A percentile compares a stretch with the other conserved stretches of the same genome.
Evolutionary conservation across 2,797 vertebrate species (phyloP).

Genomic region (Gymnodraco acuticeps): DNA sequence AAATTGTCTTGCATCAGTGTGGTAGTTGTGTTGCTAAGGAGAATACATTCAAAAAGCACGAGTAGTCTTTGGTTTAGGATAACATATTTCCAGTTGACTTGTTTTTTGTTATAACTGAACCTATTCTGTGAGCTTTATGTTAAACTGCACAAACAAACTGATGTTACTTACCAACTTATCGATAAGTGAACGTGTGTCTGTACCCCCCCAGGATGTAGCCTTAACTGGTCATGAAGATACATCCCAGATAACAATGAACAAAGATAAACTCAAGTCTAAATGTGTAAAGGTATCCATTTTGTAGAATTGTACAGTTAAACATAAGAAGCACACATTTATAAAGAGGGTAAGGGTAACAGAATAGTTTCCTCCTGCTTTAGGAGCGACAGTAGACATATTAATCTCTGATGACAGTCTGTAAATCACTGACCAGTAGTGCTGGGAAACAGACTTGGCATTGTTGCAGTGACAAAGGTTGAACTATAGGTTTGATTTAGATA

Average conservation of each 20-base stretch:
- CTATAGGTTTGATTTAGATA: slow-evolving; percentile 37
- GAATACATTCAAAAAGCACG: background rate
- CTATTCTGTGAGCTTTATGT: slow-evolving; percentile 13
- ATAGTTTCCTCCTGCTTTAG: background rate
- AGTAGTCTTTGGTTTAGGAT: background rate
- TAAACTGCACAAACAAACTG: slow-evolving; percentile 13
- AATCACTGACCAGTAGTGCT: slow-evolving; percentile 56
- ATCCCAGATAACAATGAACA: background rate
- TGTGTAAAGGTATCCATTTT: background rate
- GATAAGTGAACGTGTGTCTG: slow-evolving; percentile 12
- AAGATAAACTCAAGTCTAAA: background rate
- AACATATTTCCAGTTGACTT: background rate
- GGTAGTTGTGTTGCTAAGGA: background rate
- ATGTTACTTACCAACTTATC: slow-evolving; percentile 1
- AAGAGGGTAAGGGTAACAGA: background rate
- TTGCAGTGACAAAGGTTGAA: slow-evolving; percentile 30
- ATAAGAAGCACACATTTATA: background rate
- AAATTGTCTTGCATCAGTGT: background rate
- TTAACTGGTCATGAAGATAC: background rate
- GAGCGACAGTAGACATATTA: background rate
- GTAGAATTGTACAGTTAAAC: background rate
- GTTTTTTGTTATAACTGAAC: slow-evolving; percentile 13
- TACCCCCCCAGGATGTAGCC: background rate
- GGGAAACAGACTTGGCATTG: slow-evolving; percentile 32
- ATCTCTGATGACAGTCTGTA: slow-evolving; percentile 47